Evolutionary conservation across 2,888 invertebrate species (phyloP).

Genomic region (Caenorhabditis sp.): DNA sequence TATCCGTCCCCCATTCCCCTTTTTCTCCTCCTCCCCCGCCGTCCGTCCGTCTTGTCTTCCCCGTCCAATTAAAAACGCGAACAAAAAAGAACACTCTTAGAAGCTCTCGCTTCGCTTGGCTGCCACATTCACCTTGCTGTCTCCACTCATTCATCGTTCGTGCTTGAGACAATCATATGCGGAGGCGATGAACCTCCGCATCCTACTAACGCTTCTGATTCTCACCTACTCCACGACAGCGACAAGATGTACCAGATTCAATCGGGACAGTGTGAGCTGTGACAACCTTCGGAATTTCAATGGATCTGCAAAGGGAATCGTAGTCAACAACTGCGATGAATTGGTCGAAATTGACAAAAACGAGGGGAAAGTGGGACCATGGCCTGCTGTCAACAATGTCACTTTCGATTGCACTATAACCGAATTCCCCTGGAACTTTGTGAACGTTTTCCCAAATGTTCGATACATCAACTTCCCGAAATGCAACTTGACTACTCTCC

Average conservation of each 20-base stretch:
- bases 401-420: conserved; percentile 41
- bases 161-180: not conserved
- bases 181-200: conserved; percentile 43
- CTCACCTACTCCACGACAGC: conserved; percentile 29
- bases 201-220: conserved; percentile 43
- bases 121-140: not conserved
- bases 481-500: conserved; percentile 56
- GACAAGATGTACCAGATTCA: conserved; percentile 14
- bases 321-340: conserved; percentile 15
- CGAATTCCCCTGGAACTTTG: conserved; percentile 20
- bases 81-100: not conserved
- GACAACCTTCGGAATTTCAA: conserved; percentile 20
- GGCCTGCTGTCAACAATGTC: conserved; percentile 23
- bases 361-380: conserved; percentile 5
- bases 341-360: conserved; percentile 4
- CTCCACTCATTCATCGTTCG: conserved; percentile 4
- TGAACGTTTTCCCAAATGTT: conserved; percentile 35
- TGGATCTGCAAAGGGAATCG: conserved; percentile 7
- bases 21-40: not conserved
- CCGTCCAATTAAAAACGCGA: not conserved
- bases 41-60: not conserved
- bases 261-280: conserved; percentile 23
- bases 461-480: conserved; percentile 34
- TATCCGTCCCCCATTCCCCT: not conserved
- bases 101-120: not conserved